Percentiles rank a stretch among this genome's conserved stretches.
Conservation (phyloP, 2,888 invertebrate genomes). For the Yponomeuta cagnagella region DNA sequence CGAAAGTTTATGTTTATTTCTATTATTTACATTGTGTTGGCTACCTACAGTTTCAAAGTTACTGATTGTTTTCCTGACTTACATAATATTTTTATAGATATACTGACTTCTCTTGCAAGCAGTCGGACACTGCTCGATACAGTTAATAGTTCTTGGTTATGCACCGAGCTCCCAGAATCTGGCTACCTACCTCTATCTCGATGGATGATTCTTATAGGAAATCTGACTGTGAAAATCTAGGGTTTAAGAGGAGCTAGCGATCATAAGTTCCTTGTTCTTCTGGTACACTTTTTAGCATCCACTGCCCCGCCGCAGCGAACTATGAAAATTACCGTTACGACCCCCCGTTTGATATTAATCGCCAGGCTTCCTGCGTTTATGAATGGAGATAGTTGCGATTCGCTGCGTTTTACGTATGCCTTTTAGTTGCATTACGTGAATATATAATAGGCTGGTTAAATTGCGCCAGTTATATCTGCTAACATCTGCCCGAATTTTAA, state of each 20-base stretch:
- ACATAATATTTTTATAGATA: too few relatives aligned
- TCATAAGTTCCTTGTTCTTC: neutral
- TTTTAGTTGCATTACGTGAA: neutral
- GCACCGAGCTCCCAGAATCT: too few relatives aligned
- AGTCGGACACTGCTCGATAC: too few relatives aligned
- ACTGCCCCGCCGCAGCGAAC: neutral
- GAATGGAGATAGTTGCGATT: conserved; percentile 34
- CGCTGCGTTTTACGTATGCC: neutral
- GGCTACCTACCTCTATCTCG: too few relatives aligned
- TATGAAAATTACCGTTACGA: conserved; percentile 13
- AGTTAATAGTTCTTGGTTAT: too few relatives aligned
- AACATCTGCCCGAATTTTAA: neutral
- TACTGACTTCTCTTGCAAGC: too few relatives aligned
- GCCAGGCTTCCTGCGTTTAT: conserved; percentile 54
- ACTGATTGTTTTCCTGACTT: too few relatives aligned
- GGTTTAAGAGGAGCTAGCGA: neutral
- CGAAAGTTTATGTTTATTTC: too few relatives aligned
- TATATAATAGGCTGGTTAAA: neutral
- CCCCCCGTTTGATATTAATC: conserved; percentile 47
- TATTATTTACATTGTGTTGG: too few relatives aligned
- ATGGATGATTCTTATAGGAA: neutral
- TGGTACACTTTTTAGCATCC: neutral
- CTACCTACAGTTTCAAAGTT: too few relatives aligned
- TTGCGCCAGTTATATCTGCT: neutral
- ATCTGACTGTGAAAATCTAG: neutral